phyloP scores from a whole-genome alignment of 2,888 invertebrate species.

The Cremastinae sp. region DNA sequence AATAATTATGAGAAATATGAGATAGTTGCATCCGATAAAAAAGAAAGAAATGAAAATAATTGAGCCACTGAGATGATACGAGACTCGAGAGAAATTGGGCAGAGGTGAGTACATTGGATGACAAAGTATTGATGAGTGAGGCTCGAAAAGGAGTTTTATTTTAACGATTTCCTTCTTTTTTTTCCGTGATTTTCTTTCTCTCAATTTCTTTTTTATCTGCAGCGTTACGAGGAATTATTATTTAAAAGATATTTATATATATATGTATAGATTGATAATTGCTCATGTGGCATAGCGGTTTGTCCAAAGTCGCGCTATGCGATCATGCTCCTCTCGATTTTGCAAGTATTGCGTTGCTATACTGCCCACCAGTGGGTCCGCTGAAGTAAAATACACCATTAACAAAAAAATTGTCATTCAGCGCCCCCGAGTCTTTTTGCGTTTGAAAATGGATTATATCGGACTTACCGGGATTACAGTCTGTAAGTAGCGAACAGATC shows the following conservation, averaged over 20 bases:
- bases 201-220: constrained; percentile 56
- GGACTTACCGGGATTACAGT: constrained; percentile 98
- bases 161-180: constrained; percentile 26
- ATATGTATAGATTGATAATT: constrained; percentile 50
- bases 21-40: constrained; percentile 22
- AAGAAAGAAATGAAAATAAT: constrained; percentile 15
- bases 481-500: constrained; percentile 98
- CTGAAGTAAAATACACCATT: constrained; percentile 81
- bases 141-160: constrained; percentile 47
- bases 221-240: constrained; percentile 59
- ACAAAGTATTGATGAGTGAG: constrained; percentile 47
- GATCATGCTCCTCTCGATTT: constrained; percentile 98
- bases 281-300: constrained; percentile 97
- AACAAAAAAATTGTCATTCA: neutral
- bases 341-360: constrained; percentile 99
- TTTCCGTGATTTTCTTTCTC: constrained; percentile 27
- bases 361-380: constrained; percentile 98
- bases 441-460: constrained; percentile 2
- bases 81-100: constrained; percentile 5
- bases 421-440: neutral
- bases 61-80: constrained; percentile 15
- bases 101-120: constrained; percentile 12
- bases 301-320: constrained; percentile 99
- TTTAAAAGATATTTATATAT: constrained; percentile 47
- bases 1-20: constrained; percentile 3